phyloP scores from a whole-genome alignment of 1,140 invertebrate species.

The Bradynema listronoti region DNA sequence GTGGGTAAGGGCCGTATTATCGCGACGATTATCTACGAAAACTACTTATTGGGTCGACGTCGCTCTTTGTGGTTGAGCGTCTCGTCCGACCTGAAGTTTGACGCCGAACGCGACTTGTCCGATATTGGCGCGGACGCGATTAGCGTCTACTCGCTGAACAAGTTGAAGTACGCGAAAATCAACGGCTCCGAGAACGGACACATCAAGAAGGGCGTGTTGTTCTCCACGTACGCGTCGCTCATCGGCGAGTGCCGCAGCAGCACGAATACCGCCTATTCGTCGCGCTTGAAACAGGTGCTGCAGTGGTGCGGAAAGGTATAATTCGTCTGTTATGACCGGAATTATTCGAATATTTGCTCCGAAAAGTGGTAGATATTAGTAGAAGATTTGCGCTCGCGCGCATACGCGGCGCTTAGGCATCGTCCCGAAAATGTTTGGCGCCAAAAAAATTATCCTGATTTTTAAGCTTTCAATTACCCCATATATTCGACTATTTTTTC shows the following conservation, averaged over 20 bases:
- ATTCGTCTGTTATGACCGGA: conserved; percentile 74
- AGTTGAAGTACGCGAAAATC: conserved; percentile 94
- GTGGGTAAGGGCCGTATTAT: conserved; percentile 98
- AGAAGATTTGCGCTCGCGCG: no score
- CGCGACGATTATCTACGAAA: conserved; percentile 95
- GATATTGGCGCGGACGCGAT: conserved; percentile 86
- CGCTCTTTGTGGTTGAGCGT: conserved; percentile 89
- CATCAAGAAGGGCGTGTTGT: conserved; percentile 77
- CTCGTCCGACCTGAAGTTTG: conserved; percentile 95
- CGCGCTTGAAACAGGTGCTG: conserved; percentile 83
- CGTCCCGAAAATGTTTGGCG: no score
- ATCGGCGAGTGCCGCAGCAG: conserved; percentile 80
- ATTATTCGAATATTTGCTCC: conserved; percentile 1
- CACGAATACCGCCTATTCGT: conserved; percentile 69
- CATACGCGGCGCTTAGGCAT: no score
- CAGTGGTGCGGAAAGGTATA: conserved; percentile 89
- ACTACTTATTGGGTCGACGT: conserved; percentile 84
- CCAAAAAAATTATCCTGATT: no score
- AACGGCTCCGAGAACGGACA: conserved; percentile 65
- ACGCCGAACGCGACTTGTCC: conserved; percentile 86
- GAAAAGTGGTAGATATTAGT: no score
- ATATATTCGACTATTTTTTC: no score
- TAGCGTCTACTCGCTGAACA: conserved; percentile 79
- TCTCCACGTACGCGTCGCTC: conserved; percentile 91
- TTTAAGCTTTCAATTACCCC: no score